Base-by-base conservation (phyloP, 2,113 vertebrate genomes). In the Odocoileus hemionus region DNA sequence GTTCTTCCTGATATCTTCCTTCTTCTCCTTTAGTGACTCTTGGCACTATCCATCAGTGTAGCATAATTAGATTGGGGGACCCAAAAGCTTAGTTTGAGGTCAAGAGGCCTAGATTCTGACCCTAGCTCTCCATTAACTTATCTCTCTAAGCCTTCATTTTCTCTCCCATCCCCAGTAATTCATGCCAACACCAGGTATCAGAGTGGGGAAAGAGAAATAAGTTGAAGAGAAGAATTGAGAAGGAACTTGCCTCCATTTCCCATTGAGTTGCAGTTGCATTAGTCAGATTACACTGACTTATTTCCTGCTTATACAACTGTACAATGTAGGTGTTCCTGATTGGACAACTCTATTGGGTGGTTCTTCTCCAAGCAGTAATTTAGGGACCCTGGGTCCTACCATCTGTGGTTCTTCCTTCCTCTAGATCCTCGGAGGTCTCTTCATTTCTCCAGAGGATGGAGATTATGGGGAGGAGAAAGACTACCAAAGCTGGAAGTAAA, bases 391-490 rank as follows among this genome's bases (percentile, higher is more conserved):
- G 43, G 4, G 43, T 82, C 10, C 85, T 58, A 23, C 28, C 11
- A n/a, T 45, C 55, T 70, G 19, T 50, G 61, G 25, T 52, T 58
- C 61, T 96, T 78, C 64, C 86, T 95, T 90, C 47, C 80, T 87
- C 61, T 74, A 7, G 43, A 7, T 94, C 14, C 52, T 45, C 23
- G 26, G 50, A 88, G 13, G 14, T 93, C 79, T 96, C 23, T 55
- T 28, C 57, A 21, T 78, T 85, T 86, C 92, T 90, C n/a, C 43
- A 74, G n/a, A 93, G 21, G 89, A 36, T 47, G 14, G 39, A 92
- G 57, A 7, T 70, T 6, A 10, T n/a, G 39, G 55, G 13, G 9
- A 30, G 9, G 21, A 45, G 28, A 30, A 43, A 87, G 80, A 84
- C 86, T 4, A 55, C 36, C 17, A 45, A 26, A 39, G 79, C 55